Base-by-base conservation (phyloP, 92 coral and sea anemone genomes). In the Porites cylindrica region DNA sequence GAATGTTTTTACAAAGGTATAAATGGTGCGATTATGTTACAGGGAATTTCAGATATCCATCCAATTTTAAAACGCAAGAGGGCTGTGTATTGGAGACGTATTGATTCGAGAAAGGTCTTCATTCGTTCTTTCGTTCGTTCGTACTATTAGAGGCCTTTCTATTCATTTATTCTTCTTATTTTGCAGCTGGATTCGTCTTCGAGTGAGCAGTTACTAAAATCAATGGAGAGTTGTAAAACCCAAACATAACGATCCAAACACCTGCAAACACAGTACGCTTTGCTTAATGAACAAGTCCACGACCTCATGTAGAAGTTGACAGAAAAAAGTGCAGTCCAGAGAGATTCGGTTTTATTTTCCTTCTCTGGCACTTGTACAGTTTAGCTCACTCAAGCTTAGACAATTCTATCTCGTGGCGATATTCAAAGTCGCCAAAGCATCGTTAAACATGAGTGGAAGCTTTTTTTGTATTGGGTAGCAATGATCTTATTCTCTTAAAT, bases 251-350 rank as follows among this genome's bases (percentile, higher is more conserved):
- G 77, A 0, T 13, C 77, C 9, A 58, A 70, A n/a, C 6, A 53
- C 56, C 29, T 81, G 9, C 68, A 70, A 32, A 26, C 64, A 69
- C 85, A 81, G 9, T 81, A 77, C 26, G 4, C 77, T 32, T 54
- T 81, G 65, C 68, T 70, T 4, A 29, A 70, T 29, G 69, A 14
- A 12, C 70, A 58, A 51, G n/a, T 81, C 12, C n/a, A 17, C 32
- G 63, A 18, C 76, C 38, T 70, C 13, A 14, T 29, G 8, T 32
- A 43, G 4, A 52, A 20, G 18, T 59, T 18, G 8, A 76, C 66
- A 8, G 63, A 54, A 53, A 24, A 16, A 14, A 18, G 2, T 29
- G 77, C 76, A 16, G 76, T 81, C 11, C 85, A 69, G 59, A 81
- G 77, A 26, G 58, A 81, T 70, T 13, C n/a, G 19, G 6, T 51